Conservation (phyloP, 2,888 invertebrate genomes). For the Himalopsyche kuldschensis region DNA sequence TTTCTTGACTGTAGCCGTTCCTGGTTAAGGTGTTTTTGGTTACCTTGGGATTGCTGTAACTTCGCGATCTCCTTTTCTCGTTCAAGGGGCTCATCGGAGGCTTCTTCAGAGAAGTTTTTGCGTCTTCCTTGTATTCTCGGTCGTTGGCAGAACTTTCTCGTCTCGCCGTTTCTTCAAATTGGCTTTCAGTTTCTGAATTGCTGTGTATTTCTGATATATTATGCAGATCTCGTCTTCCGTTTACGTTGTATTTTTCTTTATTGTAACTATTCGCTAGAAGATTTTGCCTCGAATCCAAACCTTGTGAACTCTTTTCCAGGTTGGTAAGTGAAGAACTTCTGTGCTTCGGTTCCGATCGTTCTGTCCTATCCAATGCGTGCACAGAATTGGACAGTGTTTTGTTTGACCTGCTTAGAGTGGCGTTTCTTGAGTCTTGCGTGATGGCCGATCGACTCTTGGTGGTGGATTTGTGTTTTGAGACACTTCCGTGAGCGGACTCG, state of each 20-base stretch:
- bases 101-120: slow-evolving; percentile 42
- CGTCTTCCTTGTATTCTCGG: slow-evolving; percentile 10
- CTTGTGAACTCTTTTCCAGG: slow-evolving; percentile 45
- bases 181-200: slow-evolving; percentile 54
- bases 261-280: slow-evolving; percentile 34
- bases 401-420: slow-evolving; percentile 20
- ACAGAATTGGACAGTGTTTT: slow-evolving; percentile 54
- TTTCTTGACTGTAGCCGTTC: slow-evolving; percentile 33
- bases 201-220: slow-evolving; percentile 61
- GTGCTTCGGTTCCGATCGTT: slow-evolving; percentile 49
- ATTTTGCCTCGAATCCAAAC: slow-evolving; percentile 33
- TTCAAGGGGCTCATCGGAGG: slow-evolving; percentile 57
- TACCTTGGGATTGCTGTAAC: slow-evolving; percentile 57
- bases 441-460: slow-evolving; percentile 45
- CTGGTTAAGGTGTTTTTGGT: slow-evolving; percentile 46
- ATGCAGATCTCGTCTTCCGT: slow-evolving; percentile 54
- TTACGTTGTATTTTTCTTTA: slow-evolving; percentile 32
- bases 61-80: slow-evolving; percentile 47
- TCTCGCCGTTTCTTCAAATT: slow-evolving; percentile 45
- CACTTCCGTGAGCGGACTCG: slow-evolving; percentile 64
- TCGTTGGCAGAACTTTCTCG: slow-evolving; percentile 11
- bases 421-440: neutral
- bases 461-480: slow-evolving; percentile 24
- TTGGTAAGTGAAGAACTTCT: slow-evolving; percentile 56
- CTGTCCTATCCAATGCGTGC: slow-evolving; percentile 53